These are phyloP conservation scores for Cephus rjabovi DNA, from an alignment of 2,888 invertebrate genomes.

Conservation along the genomic window DNA sequence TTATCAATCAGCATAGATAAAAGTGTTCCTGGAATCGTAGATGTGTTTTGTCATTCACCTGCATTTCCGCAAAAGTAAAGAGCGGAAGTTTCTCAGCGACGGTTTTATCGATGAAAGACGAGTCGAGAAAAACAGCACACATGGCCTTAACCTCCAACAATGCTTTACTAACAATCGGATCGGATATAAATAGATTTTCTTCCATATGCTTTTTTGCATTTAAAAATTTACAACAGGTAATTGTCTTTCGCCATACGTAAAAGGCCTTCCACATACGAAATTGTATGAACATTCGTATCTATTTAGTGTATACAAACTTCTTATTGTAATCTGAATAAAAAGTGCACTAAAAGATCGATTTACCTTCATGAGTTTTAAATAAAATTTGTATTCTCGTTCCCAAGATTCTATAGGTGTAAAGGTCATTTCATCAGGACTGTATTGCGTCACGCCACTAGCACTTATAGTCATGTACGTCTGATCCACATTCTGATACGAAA, in stretches of 20 bases:
- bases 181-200: slow-evolving; percentile 79
- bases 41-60: slow-evolving; percentile 64
- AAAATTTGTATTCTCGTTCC: slow-evolving; percentile 87
- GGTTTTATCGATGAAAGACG: slow-evolving; percentile 73
- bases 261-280: slow-evolving; percentile 85
- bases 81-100: slow-evolving; percentile 69
- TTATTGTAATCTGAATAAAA: background rate
- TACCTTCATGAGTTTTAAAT: slow-evolving; percentile 80
- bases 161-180: slow-evolving; percentile 78
- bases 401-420: slow-evolving; percentile 83
- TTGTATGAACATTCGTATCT: slow-evolving; percentile 77
- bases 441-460: slow-evolving; percentile 84
- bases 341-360: slow-evolving; percentile 23
- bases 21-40: background rate
- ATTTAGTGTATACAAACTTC: slow-evolving; percentile 22
- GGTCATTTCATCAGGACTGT: slow-evolving; percentile 77
- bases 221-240: slow-evolving; percentile 77
- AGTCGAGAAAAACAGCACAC: slow-evolving; percentile 73
- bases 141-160: slow-evolving; percentile 78
- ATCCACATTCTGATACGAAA: slow-evolving; percentile 78
- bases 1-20: background rate
- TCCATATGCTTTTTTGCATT: slow-evolving; percentile 72
- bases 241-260: slow-evolving; percentile 82
- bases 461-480: slow-evolving; percentile 84
- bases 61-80: slow-evolving; percentile 79